phyloP scores from a whole-genome alignment of 2,888 invertebrate species.

The Hemaris fuciformis region DNA sequence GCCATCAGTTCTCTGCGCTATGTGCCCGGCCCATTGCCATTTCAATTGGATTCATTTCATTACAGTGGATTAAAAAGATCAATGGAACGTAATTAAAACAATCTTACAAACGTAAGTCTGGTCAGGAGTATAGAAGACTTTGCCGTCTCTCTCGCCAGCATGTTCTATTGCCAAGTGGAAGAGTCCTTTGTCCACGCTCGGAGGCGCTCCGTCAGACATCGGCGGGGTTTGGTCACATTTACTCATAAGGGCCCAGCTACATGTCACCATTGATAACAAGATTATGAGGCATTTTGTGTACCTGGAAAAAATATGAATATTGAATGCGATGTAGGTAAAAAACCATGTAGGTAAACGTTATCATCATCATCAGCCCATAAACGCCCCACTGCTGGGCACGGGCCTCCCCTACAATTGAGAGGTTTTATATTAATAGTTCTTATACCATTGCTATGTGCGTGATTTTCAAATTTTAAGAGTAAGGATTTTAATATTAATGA shows the following conservation, averaged over 20 bases:
- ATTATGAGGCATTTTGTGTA: conserved; percentile 25
- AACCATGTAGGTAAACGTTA: neutral
- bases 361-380: neutral
- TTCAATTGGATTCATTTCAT: too few species aligned
- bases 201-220: conserved; percentile 41
- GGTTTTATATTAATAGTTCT: neutral
- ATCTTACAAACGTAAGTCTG: conserved; percentile 74
- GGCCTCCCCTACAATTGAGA: too few species aligned
- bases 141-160: conserved; percentile 31
- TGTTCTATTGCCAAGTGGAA: conserved; percentile 53
- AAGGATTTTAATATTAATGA: too few species aligned
- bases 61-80: too few species aligned
- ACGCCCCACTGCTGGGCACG: too few species aligned
- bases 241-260: conserved; percentile 34
- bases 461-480: too few species aligned
- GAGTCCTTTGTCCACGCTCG: conserved; percentile 50
- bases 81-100: too few species aligned
- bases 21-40: too few species aligned
- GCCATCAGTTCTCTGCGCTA: too few species aligned
- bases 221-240: conserved; percentile 66
- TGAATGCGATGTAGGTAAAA: too few species aligned
- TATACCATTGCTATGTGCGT: too few species aligned
- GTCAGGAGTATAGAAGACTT: conserved; percentile 49
- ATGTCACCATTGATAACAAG: conserved; percentile 27
- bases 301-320: too few species aligned